Conservation (phyloP, 1,140 invertebrate species). For the Cotesia typhae region DNA sequence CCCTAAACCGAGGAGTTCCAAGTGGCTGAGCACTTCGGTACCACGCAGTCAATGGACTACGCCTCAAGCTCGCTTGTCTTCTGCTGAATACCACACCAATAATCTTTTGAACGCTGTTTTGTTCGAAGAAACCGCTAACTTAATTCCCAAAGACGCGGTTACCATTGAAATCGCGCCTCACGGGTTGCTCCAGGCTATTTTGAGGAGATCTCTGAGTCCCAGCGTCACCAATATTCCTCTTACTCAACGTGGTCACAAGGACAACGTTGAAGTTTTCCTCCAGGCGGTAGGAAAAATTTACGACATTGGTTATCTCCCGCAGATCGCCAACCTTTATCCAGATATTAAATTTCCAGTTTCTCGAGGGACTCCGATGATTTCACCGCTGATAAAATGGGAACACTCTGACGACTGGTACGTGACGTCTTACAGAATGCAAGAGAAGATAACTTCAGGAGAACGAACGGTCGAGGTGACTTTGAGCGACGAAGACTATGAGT, state of each 20-base stretch:
- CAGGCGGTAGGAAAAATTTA: conserved; percentile 79
- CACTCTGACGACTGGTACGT: conserved; percentile 83
- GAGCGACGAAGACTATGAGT: conserved; percentile 76
- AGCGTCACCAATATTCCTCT: conserved; percentile 78
- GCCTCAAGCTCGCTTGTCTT: conserved; percentile 74
- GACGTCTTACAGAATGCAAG: conserved; percentile 69
- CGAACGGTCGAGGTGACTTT: conserved; percentile 71
- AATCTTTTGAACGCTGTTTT: conserved; percentile 86
- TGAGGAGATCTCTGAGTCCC: conserved; percentile 69
- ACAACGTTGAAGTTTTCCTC: conserved; percentile 77
- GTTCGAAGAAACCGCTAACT: conserved; percentile 82
- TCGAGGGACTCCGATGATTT: conserved; percentile 76
- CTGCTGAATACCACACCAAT: conserved; percentile 93
- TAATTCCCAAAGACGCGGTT: conserved; percentile 82
- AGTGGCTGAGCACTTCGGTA: conserved; percentile 90
- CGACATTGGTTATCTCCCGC: conserved; percentile 70
- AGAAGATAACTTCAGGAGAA: conserved; percentile 73
- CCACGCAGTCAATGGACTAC: conserved; percentile 80
- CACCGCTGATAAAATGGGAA: conserved; percentile 84
- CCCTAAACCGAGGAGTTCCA: conserved; percentile 75
- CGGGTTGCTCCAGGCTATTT: conserved; percentile 74
- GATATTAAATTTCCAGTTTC: conserved; percentile 75
- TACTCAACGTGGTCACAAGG: conserved; percentile 77
- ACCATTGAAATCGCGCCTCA: conserved; percentile 88
- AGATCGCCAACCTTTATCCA: conserved; percentile 71